Percentiles rank a stretch among this genome's conserved stretches.
Evolutionary conservation across 2,888 invertebrate genomes (phyloP).

Genomic region (Sthenelais limicola): DNA sequence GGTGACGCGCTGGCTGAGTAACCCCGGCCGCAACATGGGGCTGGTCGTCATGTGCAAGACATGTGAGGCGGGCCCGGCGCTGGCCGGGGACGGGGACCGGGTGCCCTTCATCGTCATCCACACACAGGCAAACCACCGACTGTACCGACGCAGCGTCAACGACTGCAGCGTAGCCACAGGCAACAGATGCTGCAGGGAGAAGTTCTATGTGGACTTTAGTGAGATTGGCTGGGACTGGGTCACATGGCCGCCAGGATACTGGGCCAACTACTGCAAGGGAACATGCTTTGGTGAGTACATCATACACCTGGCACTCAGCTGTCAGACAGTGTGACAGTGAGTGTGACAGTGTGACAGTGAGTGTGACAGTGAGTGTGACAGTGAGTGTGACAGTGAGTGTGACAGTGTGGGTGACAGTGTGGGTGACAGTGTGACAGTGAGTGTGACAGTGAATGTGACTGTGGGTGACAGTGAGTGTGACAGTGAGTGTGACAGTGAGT

Average conservation of each 20-base stretch:
- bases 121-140: conserved; percentile 3
- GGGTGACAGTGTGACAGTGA: no score
- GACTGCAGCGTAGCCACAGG: conserved; percentile 29
- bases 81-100: conserved; percentile 5
- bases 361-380: no score
- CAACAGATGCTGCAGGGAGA: conserved; percentile 21
- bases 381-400: no score
- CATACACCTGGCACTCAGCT: no score
- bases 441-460: no score
- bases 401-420: no score
- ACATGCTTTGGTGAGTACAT: conserved; percentile 16
- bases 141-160: conserved; percentile 24
- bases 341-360: no score
- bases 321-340: no score
- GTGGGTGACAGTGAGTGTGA: no score
- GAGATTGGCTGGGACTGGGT: conserved; percentile 40
- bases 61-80: neutral
- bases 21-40: conserved; percentile 28
- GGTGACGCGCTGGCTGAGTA: conserved; percentile 18
- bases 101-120: conserved; percentile 32
- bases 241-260: conserved; percentile 32
- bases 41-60: conserved; percentile 23
- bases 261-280: conserved; percentile 39
- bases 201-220: conserved; percentile 29
- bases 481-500: no score